Base-by-base conservation (phyloP, 2,797 vertebrate genomes). In the Pangasius larnaudii region DNA sequence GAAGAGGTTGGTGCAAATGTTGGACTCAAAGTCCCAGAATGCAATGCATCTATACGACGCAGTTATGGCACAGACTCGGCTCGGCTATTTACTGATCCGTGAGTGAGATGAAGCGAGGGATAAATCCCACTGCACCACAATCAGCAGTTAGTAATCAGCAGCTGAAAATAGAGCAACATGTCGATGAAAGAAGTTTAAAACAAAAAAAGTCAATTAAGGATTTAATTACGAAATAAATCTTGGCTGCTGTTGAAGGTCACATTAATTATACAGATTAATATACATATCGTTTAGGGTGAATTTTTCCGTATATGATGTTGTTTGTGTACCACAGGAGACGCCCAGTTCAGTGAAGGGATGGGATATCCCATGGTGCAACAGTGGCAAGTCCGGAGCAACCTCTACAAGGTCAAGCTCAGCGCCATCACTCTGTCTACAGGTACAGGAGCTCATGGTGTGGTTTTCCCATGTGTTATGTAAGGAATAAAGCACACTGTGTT, bases 281-380 rank as follows among this genome's bases (percentile, higher is more conserved):
- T 65, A 13, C 24, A 13, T 13, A 22, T 24, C 58, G 1, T 8
- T n/a, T n/a, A n/a, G 24, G 61, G 27, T 10, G 9, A 71, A 2
- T 18, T 71, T 49, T 56, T 79, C 22, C 42, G 2, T 39, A 39
- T 77, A 53, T 30, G 16, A 42, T 42, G 51, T 3, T 58, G 42
- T 27, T 33, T 88, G 18, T 77, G 77, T 77, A 39, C 86, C 33
- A 5, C 92, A 99, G 98, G 98, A 5, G 97, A 99, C 27, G 96
- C 98, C 87, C 96, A 98, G 79, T 98, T 98, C 0, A 98, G 96
- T 0, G 99, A 99, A 89, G 99, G 98, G 0, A 97, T 97, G 91
- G 98, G 99, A 0, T 99, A 99, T 91, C 98, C 99, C 10, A 98
- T 99, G 97, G 96, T 99, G 69, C 99, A 99, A 90, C 98, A 98